phyloP scores from a whole-genome alignment of 1,140 invertebrate genomes.

The Choristoneura fumiferana region DNA sequence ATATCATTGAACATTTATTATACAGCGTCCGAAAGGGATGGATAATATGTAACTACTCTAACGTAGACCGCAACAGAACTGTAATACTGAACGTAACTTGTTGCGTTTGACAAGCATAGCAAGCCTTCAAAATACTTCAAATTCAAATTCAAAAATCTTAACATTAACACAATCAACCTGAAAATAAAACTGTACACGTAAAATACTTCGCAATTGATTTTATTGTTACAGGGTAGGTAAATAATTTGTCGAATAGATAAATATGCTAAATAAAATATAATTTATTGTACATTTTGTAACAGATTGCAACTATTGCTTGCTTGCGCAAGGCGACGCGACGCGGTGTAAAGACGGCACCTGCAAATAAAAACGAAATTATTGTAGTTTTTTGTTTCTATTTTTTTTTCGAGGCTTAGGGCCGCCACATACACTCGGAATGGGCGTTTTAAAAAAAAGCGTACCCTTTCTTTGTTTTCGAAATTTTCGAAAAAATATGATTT shows the following conservation, averaged over 20 bases:
- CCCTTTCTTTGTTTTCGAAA: no score
- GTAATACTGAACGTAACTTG: constrained; percentile 59
- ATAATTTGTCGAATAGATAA: constrained; percentile 21
- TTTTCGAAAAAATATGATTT: no score
- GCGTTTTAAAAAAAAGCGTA: no score
- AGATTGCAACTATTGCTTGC: constrained; percentile 51
- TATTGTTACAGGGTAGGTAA: constrained; percentile 26
- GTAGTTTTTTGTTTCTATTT: no score
- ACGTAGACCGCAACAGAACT: constrained; percentile 46
- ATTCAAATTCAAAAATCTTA: neutral
- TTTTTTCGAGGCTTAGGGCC: no score
- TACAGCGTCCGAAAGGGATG: constrained; percentile 40
- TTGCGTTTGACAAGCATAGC: constrained; percentile 26
- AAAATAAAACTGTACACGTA: constrained; percentile 14
- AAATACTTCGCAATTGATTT: constrained; percentile 21
- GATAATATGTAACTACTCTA: constrained; percentile 39
- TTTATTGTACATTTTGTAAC: constrained; percentile 46
- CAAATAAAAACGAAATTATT: neutral
- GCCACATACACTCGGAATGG: no score
- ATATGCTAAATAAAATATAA: constrained; percentile 35
- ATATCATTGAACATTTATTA: constrained; percentile 45
- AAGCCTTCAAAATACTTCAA: constrained; percentile 16
- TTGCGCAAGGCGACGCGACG: constrained; percentile 21
- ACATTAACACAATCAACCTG: neutral
- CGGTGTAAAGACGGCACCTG: neutral